phyloP scores from a whole-genome alignment of 2,888 invertebrate genomes.

The Podabrus alpinus region DNA sequence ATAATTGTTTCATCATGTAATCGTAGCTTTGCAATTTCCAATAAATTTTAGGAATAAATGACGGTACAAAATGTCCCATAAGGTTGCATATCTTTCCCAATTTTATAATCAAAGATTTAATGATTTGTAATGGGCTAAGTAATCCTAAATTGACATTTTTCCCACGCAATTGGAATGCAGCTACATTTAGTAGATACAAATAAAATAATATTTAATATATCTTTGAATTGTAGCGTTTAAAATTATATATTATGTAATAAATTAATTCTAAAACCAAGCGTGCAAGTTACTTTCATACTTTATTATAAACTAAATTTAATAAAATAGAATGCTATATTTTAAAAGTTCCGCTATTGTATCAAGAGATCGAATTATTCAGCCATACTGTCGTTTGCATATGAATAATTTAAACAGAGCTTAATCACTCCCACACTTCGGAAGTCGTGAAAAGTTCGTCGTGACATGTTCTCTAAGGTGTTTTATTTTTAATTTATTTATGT shows the following conservation, averaged over 20 bases:
- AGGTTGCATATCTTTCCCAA: too few species aligned
- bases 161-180: too few species aligned
- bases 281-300: too few species aligned
- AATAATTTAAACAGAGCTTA: conserved; percentile 47
- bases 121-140: too few species aligned
- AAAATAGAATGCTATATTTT: neutral
- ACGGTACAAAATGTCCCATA: too few species aligned
- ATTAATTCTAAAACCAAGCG: neutral
- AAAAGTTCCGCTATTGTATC: neutral
- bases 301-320: neutral
- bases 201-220: too few species aligned
- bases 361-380: conserved; percentile 41
- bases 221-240: neutral
- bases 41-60: too few species aligned
- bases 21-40: too few species aligned
- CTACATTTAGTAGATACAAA: too few species aligned
- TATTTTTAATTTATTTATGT: neutral
- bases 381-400: conserved; percentile 41
- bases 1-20: too few species aligned
- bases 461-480: conserved; percentile 24
- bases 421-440: conserved; percentile 45
- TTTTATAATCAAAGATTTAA: too few species aligned
- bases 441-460: conserved; percentile 41
- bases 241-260: neutral
- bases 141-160: too few species aligned